phyloP scores from a whole-genome alignment of 2,797 vertebrate genomes.

The Discoglossus pictus region DNA sequence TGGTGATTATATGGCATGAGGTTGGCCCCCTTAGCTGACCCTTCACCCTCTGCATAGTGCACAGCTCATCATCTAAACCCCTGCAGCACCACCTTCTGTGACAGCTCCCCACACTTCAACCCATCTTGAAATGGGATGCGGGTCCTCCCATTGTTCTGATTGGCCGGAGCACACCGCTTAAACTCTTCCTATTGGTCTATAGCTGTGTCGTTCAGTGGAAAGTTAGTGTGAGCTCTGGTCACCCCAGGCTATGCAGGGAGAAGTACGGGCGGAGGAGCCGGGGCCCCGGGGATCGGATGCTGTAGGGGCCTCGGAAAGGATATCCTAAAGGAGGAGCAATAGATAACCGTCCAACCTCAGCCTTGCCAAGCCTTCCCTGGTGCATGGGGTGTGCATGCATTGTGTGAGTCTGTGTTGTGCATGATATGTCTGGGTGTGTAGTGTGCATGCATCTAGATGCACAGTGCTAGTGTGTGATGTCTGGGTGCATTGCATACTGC shows the following conservation, averaged over 20 bases:
- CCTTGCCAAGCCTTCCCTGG: neutral
- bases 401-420: neutral
- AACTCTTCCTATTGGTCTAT: slow-evolving; percentile 52
- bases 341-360: neutral
- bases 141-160: slow-evolving; percentile 42
- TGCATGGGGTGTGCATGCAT: too few relatives aligned
- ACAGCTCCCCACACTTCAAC: slow-evolving; percentile 62
- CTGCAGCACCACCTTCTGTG: slow-evolving; percentile 48
- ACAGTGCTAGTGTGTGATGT: neutral
- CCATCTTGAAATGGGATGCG: slow-evolving; percentile 54
- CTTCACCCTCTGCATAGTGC: neutral
- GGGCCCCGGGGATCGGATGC: slow-evolving; percentile 49
- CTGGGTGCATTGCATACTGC: too few relatives aligned
- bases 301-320: slow-evolving; percentile 34
- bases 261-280: slow-evolving; percentile 53
- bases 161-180: neutral
- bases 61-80: slow-evolving; percentile 9
- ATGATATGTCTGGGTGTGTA: neutral
- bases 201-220: slow-evolving; percentile 54
- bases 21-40: neutral
- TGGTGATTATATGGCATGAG: too few relatives aligned
- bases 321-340: neutral
- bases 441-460: neutral
- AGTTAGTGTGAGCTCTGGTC: slow-evolving; percentile 47
- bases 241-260: slow-evolving; percentile 50